These are phyloP conservation scores for Cavia porcellus DNA, from an alignment of 2,113 vertebrate species.

Conservation along the genomic window DNA sequence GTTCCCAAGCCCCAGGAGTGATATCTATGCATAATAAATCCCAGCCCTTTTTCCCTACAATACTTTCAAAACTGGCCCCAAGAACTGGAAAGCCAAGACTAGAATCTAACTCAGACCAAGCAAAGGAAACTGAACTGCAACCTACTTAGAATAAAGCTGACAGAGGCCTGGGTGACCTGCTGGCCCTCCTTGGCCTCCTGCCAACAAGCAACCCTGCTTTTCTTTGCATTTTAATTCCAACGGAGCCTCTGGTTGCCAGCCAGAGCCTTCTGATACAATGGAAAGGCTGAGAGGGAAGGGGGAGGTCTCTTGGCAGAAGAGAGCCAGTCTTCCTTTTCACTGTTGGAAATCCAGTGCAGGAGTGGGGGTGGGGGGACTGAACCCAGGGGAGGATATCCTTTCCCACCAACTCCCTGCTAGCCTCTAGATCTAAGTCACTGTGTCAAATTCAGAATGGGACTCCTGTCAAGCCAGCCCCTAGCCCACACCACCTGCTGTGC, in stretches of 20 bases:
- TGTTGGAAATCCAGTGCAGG: neutral
- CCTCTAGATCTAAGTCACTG: neutral
- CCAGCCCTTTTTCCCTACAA: neutral
- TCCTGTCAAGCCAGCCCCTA: neutral
- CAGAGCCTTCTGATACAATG: conserved; percentile 78
- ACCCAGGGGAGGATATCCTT: conserved; percentile 38
- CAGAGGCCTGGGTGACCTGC: conserved; percentile 45
- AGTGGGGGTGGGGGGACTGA: neutral
- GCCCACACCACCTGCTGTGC: neutral
- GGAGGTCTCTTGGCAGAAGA: conserved; percentile 65
- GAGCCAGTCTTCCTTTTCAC: conserved; percentile 63
- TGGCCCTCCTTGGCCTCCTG: conserved; percentile 65
- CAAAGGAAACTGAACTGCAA: conserved; percentile 52
- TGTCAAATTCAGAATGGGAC: neutral
- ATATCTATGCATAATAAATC: conserved; percentile 12
- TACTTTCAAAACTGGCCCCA: neutral
- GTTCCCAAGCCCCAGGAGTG: neutral
- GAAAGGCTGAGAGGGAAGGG: conserved; percentile 66
- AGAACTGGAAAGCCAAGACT: conserved; percentile 3
- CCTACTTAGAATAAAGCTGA: conserved; percentile 59
- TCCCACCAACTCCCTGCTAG: conserved; percentile 10
- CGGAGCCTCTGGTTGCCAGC: conserved; percentile 76
- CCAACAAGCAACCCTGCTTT: conserved; percentile 64
- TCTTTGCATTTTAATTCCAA: conserved; percentile 81
- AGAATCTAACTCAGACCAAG: conserved; percentile 38